Base-by-base conservation (phyloP, 1,140 invertebrate species). In the Plectrocnemia conspersa region DNA sequence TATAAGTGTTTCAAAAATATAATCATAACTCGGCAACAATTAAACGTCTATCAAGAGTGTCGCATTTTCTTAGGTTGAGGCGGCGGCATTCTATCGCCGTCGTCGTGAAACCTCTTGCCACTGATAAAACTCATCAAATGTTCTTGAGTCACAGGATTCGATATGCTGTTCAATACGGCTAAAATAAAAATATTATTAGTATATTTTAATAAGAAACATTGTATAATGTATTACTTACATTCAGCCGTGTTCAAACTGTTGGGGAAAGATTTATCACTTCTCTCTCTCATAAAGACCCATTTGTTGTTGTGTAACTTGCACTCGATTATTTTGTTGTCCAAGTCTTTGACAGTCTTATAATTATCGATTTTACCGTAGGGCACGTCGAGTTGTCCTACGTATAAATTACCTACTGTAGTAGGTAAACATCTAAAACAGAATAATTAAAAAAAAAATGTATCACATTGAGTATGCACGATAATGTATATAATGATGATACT, bases 241-340 rank as follows among this genome's bases (percentile, higher is more conserved):
- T 72, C 64, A 18, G 91, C 93, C 4, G 94, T 97, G 2, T 76
- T 80, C 49, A 72, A 86, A 46, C 85, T 86, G 73, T 99, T 99
- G 1, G 97, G 96, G 73, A 88, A 93, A 1, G 91, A 94, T 75
- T 99, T 99, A 70, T 99, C 97, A 0, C 88, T 96, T 65, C 97
- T 78, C 70, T 96, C 90, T 44, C 96, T 80, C 90, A 99, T 93
- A 66, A 96, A 97, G 35, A 87, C 79, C 97, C 97, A 99, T 54
- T 82, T 69, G 23, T 78, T 75, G 36, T 83, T 77, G 25, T 86
- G 80, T 63, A 74, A 84, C 64, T 86, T 89, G 71, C 97, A 99
- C 76, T 99, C 97, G 29, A 99, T 86, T 38, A 99, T 99, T 74
- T 97, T 97, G 61, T 88, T 87, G 71, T 99, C 79, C 29, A 93